These are phyloP conservation scores for Brachyrhaphis roseni DNA, from an alignment of 2,797 vertebrate species.

Conservation along the genomic window DNA sequence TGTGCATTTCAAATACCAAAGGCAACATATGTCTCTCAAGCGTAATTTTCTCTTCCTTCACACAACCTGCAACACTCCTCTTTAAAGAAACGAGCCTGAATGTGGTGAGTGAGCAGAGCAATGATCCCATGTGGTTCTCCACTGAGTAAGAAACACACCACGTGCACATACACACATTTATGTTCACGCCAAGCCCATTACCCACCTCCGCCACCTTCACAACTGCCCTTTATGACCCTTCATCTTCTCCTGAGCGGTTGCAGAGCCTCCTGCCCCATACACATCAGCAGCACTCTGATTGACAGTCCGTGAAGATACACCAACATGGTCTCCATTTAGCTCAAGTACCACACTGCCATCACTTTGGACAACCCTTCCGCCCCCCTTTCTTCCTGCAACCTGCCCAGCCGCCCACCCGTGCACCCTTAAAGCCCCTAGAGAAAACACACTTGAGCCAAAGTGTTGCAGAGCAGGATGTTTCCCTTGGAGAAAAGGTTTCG, in stretches of 20 bases:
- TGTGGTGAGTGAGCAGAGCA: constrained; percentile 82
- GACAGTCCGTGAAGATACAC: constrained; percentile 93
- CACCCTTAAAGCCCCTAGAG: constrained; percentile 77
- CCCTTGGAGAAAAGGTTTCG: constrained; percentile 97
- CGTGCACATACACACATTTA: constrained; percentile 43
- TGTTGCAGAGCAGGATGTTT: constrained; percentile 99
- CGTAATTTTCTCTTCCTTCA: constrained; percentile 27
- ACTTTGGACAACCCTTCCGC: constrained; percentile 57
- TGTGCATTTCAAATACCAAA: constrained; percentile 7
- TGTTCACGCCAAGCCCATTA: constrained; percentile 65
- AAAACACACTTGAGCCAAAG: constrained; percentile 99
- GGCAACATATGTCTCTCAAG: constrained; percentile 6
- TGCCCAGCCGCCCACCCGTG: constrained; percentile 22
- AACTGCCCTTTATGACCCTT: constrained; percentile 74
- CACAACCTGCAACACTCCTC: constrained; percentile 49
- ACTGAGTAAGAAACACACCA: constrained; percentile 49
- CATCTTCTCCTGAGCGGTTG: constrained; percentile 71
- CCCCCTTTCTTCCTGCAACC: background rate
- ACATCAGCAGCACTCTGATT: constrained; percentile 83
- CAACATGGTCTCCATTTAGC: constrained; percentile 97
- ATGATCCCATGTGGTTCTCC: constrained; percentile 74
- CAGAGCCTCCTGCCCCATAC: constrained; percentile 73
- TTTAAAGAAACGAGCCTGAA: constrained; percentile 69
- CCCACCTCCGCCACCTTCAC: constrained; percentile 60
- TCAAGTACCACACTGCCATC: constrained; percentile 85